Evolutionary conservation across 2,113 vertebrate species (phyloP).

Genomic region (Ctenodactylus gundi): DNA sequence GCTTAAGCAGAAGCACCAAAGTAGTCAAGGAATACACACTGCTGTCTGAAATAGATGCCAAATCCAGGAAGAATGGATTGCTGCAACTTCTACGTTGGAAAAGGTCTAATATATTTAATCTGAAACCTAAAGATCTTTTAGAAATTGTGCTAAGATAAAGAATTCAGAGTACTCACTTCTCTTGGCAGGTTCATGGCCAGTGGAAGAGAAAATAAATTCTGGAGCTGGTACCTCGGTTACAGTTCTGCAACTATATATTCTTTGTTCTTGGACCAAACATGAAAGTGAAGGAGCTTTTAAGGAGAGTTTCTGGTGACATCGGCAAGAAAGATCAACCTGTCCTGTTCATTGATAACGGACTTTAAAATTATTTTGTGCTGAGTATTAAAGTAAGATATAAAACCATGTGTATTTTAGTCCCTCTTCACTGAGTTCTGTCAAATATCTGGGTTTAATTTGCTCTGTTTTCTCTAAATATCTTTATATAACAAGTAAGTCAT

Average conservation of each 20-base stretch:
- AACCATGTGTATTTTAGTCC: neutral
- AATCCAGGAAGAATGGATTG: constrained; percentile 4
- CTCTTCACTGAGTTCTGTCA: no score
- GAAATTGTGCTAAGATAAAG: constrained; percentile 31
- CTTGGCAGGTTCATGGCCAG: constrained; percentile 25
- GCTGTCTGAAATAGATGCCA: neutral
- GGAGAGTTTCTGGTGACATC: neutral
- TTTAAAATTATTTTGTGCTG: neutral
- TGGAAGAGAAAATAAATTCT: neutral
- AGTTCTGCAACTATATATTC: neutral
- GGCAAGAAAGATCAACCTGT: neutral
- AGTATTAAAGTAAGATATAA: neutral
- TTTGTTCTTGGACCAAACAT: neutral
- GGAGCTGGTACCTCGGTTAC: neutral
- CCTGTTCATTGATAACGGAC: neutral
- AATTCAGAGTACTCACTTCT: neutral
- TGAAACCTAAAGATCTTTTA: constrained; percentile 1
- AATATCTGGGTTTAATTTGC: neutral
- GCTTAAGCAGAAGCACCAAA: neutral
- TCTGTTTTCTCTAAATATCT: neutral
- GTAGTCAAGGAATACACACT: neutral
- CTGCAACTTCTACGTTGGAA: neutral
- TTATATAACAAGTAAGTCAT: neutral
- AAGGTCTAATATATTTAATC: constrained; percentile 24
- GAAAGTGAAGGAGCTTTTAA: neutral